Base-by-base conservation (phyloP, 37 sponge, comb jelly and placozoan genomes). In the Ianthella basta region DNA sequence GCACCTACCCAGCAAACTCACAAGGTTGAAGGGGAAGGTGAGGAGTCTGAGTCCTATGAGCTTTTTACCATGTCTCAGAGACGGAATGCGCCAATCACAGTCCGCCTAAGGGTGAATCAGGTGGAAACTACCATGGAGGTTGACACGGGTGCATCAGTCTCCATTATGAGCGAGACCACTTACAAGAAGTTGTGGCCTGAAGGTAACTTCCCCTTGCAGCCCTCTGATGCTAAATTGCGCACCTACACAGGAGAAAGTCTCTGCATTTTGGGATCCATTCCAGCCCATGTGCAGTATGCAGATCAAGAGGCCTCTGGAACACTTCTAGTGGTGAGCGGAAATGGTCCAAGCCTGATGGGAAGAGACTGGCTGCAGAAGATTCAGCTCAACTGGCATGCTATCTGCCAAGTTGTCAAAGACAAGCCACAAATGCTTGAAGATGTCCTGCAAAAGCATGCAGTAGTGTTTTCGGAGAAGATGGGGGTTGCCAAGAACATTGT, bases 281-380 rank as follows among this genome's bases (percentile, higher is more conserved):
- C 14, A 15, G 70, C 27, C 30, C 19, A 13, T 67, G 70, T 67
- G 25, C 14, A 14, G 32, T 27, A 67, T 23, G 27, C 13, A 15
- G 25, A 14, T 15, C 70, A 27, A 14, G 13, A 15, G 70, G 25
- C 19, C 14, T 15, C 70, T n/a, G 27, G 14, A 67, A n/a, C 14
- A 23, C 14, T 67, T 23, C 27, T 29, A 21, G 70, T 67, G 25
- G 27, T 67, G 19, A 23, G 14, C 14, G 70, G 70, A 23, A 15
- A 13, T 23, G 32, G 72, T 14, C 83, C 83, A 18, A 34, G 38
- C 33, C 53, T 82, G 32, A 35, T 82, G 18, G 83, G 83, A n/a
- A 61, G 83, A n/a, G n/a, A 70, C 18, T 82, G 83, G 83, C 68
- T 82, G 19, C 18, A 36, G n/a, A 27, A 82, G 59, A 30, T 82